Evolutionary conservation across 2,888 invertebrate species (phyloP).

Genomic region (Kuschelorhynchus macadamiae): DNA sequence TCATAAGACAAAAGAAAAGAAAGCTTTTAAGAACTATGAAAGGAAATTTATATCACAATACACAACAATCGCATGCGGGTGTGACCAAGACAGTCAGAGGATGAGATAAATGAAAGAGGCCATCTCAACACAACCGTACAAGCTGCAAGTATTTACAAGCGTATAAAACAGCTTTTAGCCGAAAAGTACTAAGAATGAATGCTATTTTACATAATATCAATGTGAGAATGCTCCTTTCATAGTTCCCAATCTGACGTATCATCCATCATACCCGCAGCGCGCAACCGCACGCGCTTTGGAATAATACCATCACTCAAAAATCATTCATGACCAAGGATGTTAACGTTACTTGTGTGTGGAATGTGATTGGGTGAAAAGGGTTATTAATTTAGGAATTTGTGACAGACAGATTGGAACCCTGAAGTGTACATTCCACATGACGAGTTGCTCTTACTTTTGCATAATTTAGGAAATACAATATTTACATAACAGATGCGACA

Average conservation of each 20-base stretch:
- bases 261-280: constrained; percentile 64
- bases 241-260: constrained; percentile 82
- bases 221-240: constrained; percentile 84
- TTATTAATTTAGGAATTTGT: constrained; percentile 52
- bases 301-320: constrained; percentile 30
- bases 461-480: constrained; percentile 62
- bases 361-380: constrained; percentile 62
- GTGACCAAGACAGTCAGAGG: constrained; percentile 69
- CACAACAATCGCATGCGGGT: constrained; percentile 75
- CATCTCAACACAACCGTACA: constrained; percentile 68
- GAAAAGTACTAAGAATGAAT: constrained; percentile 55
- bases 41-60: constrained; percentile 73
- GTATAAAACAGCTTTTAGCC: constrained; percentile 67
- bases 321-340: constrained; percentile 30
- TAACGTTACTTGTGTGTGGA: constrained; percentile 59
- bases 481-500: constrained; percentile 54
- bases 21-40: constrained; percentile 90
- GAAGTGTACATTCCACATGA: constrained; percentile 76
- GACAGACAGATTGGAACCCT: constrained; percentile 75
- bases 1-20: constrained; percentile 70
- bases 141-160: constrained; percentile 76
- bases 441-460: constrained; percentile 60
- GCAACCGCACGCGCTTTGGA: constrained; percentile 55
- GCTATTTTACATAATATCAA: constrained; percentile 65
- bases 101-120: constrained; percentile 69